phyloP scores from a whole-genome alignment of 2,797 vertebrate genomes.

The Alcedo atthis region DNA sequence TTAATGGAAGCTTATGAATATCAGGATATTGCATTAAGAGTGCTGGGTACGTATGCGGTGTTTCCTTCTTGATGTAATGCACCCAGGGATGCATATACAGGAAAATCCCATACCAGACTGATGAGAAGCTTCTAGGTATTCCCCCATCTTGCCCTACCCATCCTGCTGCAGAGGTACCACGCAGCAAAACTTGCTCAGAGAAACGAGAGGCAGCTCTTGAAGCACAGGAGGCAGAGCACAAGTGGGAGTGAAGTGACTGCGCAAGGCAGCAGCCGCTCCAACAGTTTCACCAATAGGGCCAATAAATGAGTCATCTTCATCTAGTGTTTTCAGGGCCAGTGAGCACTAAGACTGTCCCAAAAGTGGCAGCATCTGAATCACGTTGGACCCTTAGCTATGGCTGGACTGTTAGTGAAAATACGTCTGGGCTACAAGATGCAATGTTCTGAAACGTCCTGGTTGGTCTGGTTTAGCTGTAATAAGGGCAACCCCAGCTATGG shows the following conservation, averaged over 20 bases:
- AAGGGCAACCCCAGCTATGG: not conserved
- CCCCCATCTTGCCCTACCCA: not conserved
- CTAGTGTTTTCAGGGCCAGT: not conserved
- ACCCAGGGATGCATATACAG: not conserved
- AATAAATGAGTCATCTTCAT: not conserved
- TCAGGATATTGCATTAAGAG: not conserved
- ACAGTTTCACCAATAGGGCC: not conserved
- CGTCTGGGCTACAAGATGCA: not conserved
- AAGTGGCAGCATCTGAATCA: not conserved
- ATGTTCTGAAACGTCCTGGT: not conserved
- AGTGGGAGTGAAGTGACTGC: not conserved
- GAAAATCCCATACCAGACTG: not conserved
- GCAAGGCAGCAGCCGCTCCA: not conserved
- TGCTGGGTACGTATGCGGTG: not conserved
- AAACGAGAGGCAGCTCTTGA: not conserved
- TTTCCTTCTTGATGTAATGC: not conserved
- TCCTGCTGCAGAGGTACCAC: not conserved
- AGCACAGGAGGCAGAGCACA: not conserved
- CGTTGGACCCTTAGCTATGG: not conserved
- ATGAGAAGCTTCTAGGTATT: slow-evolving; percentile 9
- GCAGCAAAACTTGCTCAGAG: not conserved
- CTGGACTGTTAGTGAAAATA: not conserved
- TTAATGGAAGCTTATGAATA: not conserved
- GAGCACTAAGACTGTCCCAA: not conserved
- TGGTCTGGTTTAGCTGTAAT: not conserved